These are phyloP conservation scores for Antrozous pallidus DNA, from an alignment of 2,797 vertebrate species.

Conservation along the genomic window DNA sequence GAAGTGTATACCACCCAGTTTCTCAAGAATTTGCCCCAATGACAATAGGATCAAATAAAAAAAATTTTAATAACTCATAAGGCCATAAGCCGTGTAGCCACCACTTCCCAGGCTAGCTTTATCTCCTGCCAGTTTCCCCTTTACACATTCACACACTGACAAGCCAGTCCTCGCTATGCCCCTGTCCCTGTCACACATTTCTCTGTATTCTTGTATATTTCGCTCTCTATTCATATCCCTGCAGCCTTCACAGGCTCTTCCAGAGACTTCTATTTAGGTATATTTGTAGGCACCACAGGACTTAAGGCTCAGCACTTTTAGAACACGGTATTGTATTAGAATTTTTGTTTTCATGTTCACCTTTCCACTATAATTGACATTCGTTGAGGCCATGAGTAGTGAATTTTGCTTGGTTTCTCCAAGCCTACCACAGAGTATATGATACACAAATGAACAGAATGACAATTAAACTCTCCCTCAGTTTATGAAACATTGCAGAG, in stretches of 20 bases:
- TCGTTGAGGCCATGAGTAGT: neutral
- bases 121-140: neutral
- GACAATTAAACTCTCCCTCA: neutral
- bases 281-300: neutral
- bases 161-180: neutral
- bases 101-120: neutral
- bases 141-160: neutral
- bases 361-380: neutral
- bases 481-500: slow-evolving; percentile 6
- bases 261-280: neutral
- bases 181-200: neutral
- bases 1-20: neutral
- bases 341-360: slow-evolving; percentile 22
- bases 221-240: neutral
- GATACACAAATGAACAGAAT: slow-evolving; percentile 13
- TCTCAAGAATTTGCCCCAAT: neutral
- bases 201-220: neutral
- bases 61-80: neutral
- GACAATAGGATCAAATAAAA: neutral
- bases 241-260: neutral
- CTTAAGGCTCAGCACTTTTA: neutral
- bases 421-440: neutral
- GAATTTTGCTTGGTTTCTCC: neutral
- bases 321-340: neutral
- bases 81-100: neutral